Conservation (phyloP, 2,113 vertebrate genomes). For the Hippocampus barbouri region DNA sequence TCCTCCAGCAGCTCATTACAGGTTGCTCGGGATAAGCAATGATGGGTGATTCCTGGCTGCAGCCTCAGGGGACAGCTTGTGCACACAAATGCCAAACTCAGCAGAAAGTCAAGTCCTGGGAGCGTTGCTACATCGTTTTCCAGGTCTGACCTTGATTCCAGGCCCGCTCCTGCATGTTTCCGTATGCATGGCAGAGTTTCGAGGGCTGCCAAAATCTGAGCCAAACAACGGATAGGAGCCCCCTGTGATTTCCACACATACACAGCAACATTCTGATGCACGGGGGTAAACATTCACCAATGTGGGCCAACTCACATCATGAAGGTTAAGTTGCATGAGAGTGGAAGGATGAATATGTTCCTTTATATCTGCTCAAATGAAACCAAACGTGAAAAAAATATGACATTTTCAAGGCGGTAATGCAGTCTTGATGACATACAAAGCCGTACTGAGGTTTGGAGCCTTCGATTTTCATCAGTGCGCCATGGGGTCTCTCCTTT, state of each 20-base stretch:
- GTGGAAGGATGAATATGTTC: conserved; percentile 20
- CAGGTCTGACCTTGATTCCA: conserved; percentile 71
- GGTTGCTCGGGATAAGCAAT: conserved; percentile 53
- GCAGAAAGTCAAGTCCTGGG: conserved; percentile 67
- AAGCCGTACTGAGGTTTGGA: not conserved
- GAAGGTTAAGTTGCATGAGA: conserved; percentile 47
- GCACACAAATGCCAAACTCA: conserved; percentile 62
- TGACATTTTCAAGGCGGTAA: not conserved
- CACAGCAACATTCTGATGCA: conserved; percentile 44
- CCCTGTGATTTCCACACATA: conserved; percentile 50
- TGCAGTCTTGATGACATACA: not conserved
- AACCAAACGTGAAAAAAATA: not conserved
- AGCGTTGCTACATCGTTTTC: conserved; percentile 63
- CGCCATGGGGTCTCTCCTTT: conserved; percentile 10
- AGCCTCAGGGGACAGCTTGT: conserved; percentile 48
- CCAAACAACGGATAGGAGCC: conserved; percentile 61
- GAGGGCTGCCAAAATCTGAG: conserved; percentile 63
- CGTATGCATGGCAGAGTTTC: conserved; percentile 68
- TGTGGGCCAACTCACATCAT: conserved; percentile 53
- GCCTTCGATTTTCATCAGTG: not conserved
- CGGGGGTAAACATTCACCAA: conserved; percentile 41
- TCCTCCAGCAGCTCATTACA: conserved; percentile 67
- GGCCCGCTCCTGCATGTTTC: conserved; percentile 68
- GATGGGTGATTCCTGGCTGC: conserved; percentile 55
- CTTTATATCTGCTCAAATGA: conserved; percentile 8